Percentiles rank a stretch among this genome's conserved stretches.
Conservation (phyloP, 2,888 invertebrate genomes). For the Drosophila bunnanda region DNA sequence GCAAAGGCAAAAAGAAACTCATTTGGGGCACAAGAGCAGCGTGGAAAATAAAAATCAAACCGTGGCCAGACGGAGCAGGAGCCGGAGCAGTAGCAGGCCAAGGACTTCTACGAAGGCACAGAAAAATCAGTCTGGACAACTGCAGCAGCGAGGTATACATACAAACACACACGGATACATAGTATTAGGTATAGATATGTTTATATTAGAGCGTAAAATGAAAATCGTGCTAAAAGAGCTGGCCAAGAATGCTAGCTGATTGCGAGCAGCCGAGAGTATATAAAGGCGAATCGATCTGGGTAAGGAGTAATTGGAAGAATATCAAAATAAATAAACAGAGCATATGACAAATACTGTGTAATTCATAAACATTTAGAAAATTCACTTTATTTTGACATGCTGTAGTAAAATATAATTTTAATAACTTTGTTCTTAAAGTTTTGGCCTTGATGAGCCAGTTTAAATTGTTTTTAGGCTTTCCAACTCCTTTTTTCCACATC, state of each 20-base stretch:
- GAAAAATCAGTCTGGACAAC: constrained; percentile 18
- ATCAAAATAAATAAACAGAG: constrained; percentile 25
- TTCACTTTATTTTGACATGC: neutral
- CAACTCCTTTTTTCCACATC: neutral
- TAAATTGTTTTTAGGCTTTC: neutral
- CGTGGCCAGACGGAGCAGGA: constrained; percentile 42
- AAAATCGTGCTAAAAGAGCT: constrained; percentile 44
- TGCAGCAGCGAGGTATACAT: constrained; percentile 26
- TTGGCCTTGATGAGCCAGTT: neutral
- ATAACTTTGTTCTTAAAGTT: neutral
- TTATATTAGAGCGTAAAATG: constrained; percentile 54
- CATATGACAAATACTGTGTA: neutral
- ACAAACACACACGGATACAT: constrained; percentile 30
- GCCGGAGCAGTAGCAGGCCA: constrained; percentile 14
- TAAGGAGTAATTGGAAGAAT: neutral
- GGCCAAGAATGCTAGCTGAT: constrained; percentile 1
- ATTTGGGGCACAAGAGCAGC: constrained; percentile 68
- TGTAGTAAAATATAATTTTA: neutral
- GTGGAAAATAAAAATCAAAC: constrained; percentile 57
- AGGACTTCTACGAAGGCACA: constrained; percentile 10
- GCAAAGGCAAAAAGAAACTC: constrained; percentile 68
- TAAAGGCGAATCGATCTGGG: neutral
- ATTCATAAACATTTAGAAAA: constrained; percentile 1
- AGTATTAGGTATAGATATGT: constrained; percentile 43
- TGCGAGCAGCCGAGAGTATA: neutral